Conservation (phyloP, 2,797 vertebrate genomes). For the Gymnothorax reevesii region DNA sequence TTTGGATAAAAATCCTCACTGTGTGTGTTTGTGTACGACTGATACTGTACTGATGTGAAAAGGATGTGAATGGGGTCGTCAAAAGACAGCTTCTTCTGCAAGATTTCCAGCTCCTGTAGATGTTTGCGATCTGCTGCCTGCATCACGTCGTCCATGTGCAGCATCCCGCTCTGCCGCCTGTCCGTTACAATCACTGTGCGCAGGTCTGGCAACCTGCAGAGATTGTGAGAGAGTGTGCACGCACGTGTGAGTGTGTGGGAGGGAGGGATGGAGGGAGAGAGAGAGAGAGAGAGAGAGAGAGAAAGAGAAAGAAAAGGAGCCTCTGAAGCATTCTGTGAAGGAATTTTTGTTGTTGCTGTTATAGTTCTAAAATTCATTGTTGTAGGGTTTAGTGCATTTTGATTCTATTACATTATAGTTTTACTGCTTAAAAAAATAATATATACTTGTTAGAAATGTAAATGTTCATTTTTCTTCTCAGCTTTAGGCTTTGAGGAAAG, state of each 20-base stretch:
- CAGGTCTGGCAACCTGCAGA: constrained; percentile 81
- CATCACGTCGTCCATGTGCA: constrained; percentile 80
- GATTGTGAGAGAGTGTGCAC: not conserved
- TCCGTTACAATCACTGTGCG: constrained; percentile 78
- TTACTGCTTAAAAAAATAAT: too few relatives aligned
- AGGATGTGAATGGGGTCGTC: constrained; percentile 87
- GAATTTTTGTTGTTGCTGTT: too few relatives aligned
- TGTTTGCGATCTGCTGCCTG: constrained; percentile 75
- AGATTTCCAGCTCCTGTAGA: constrained; percentile 64
- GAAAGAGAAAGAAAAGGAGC: too few relatives aligned
- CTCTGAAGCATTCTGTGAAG: too few relatives aligned
- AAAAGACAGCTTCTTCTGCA: constrained; percentile 74
- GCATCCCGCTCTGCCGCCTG: constrained; percentile 75
- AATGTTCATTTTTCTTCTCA: too few relatives aligned
- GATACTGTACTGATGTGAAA: constrained; percentile 83
- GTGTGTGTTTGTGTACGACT: not conserved
- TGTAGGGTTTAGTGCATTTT: too few relatives aligned
- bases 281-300: too few relatives aligned
- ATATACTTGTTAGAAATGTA: too few relatives aligned
- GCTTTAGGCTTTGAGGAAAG: too few relatives aligned
- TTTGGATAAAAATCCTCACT: not conserved
- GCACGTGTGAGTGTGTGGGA: not conserved
- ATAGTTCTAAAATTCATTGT: too few relatives aligned
- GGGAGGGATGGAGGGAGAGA: too few relatives aligned
- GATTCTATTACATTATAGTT: too few relatives aligned